Conservation (phyloP, 1,140 invertebrate species). For the Gonioctena quinquepunctata region DNA sequence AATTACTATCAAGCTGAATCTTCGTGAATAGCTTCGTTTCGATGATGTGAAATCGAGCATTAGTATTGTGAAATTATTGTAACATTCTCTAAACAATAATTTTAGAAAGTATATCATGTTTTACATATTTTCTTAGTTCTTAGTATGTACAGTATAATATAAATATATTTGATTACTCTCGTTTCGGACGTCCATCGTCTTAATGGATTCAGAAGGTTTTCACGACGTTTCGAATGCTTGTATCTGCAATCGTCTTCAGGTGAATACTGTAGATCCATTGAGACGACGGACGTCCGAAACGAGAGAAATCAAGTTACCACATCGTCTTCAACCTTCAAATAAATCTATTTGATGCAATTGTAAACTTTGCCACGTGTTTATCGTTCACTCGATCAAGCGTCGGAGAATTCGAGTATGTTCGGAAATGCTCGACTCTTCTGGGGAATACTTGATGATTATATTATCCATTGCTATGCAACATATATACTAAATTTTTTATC, state of each 20-base stretch:
- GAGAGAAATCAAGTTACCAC: too few relatives aligned
- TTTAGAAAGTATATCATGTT: neutral
- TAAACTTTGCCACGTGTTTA: neutral
- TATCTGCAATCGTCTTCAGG: too few relatives aligned
- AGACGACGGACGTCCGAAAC: too few relatives aligned
- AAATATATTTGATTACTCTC: constrained; percentile 3
- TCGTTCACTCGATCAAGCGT: neutral
- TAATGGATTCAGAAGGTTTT: too few relatives aligned
- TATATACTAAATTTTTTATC: neutral
- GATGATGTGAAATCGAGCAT: neutral
- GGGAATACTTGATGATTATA: too few relatives aligned
- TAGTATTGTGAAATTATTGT: neutral
- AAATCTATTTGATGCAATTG: too few relatives aligned
- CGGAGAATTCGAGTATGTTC: neutral
- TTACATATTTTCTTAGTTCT: neutral
- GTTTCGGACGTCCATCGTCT: too few relatives aligned
- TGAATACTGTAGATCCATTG: too few relatives aligned
- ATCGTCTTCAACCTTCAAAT: too few relatives aligned
- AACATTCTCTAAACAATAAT: neutral
- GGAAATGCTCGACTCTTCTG: too few relatives aligned
- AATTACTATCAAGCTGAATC: constrained; percentile 13
- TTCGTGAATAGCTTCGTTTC: constrained; percentile 14
- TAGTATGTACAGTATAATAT: neutral
- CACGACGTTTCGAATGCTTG: too few relatives aligned
- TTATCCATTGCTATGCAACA: too few relatives aligned